Evolutionary conservation across 2,113 vertebrate species (phyloP).

Genomic region (Anseranas semipalmata): DNA sequence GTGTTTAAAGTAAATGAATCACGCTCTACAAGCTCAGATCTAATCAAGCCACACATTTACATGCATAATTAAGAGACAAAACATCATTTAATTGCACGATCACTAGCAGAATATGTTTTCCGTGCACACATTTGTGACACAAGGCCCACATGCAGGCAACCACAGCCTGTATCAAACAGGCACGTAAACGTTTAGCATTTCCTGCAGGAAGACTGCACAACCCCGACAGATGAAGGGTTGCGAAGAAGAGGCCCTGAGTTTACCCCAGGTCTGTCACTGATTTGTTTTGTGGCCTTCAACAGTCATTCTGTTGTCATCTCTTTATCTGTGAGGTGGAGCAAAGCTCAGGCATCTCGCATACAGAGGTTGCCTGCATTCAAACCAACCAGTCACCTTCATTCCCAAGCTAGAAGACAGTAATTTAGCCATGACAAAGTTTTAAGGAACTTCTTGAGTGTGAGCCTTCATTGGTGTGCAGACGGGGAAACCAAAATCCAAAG

Average conservation of each 20-base stretch:
- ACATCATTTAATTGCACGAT: not conserved
- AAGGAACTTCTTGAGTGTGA: not conserved
- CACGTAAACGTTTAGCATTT: not conserved
- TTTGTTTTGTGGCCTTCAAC: accelerated
- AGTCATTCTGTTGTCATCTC: not conserved
- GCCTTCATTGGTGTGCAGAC: not conserved
- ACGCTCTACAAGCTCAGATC: too few relatives aligned
- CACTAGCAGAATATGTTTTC: not conserved
- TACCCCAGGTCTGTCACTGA: accelerated
- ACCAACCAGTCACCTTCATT: accelerated
- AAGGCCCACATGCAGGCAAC: accelerated
- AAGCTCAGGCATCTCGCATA: accelerated
- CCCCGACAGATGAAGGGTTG: accelerated
- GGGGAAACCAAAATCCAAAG: not conserved
- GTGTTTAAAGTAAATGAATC: accelerated
- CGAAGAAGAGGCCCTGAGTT: accelerated
- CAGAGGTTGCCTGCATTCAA: accelerated
- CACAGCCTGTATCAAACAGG: not conserved
- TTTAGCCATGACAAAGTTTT: accelerated
- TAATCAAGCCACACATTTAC: not conserved
- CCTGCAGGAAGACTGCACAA: not conserved
- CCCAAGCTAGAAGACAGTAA: not conserved
- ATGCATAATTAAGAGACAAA: not conserved
- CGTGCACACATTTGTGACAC: not conserved
- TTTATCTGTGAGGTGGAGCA: not conserved